A percentile compares a stretch with the other conserved stretches of the same genome.
phyloP scores from a whole-genome alignment of 2,797 vertebrate species.

The Sus cebifrons region DNA sequence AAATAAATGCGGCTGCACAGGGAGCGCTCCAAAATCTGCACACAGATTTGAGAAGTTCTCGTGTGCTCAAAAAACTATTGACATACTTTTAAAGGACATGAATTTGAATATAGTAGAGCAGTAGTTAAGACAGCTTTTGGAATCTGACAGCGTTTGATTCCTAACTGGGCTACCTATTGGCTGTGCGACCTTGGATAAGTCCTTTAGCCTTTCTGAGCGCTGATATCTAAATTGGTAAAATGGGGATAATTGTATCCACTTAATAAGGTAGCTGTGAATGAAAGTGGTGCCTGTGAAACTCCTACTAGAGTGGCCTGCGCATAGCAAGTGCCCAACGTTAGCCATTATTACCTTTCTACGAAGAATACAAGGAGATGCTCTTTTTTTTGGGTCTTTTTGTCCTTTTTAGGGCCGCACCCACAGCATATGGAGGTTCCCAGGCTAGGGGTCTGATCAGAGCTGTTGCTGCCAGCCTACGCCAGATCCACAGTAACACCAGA shows the following conservation, averaged over 20 bases:
- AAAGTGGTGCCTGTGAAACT: background rate
- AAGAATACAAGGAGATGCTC: background rate
- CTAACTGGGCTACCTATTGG: background rate
- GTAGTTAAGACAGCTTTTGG: background rate
- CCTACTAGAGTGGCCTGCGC: background rate
- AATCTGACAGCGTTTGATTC: background rate
- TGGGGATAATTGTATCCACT: background rate
- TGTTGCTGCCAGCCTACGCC: too few species aligned
- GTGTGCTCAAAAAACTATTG: conserved; percentile 5
- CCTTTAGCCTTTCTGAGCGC: conserved; percentile 31
- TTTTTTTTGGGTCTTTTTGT: too few species aligned
- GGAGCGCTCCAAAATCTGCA: background rate
- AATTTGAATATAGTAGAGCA: conserved; percentile 18
- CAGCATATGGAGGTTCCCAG: too few species aligned
- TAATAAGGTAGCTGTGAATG: background rate
- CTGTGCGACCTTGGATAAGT: conserved; percentile 10
- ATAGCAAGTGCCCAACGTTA: rapidly evolving
- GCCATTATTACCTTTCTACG: background rate
- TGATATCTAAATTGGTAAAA: background rate
- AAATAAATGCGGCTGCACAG: conserved; percentile 70
- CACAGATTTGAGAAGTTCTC: conserved; percentile 40
- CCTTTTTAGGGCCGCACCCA: too few species aligned
- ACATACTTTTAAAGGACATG: conserved; percentile 56
- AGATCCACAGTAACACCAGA: too few species aligned
- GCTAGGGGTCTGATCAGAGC: too few species aligned